phyloP scores from a whole-genome alignment of 1,140 invertebrate genomes.

The Ceratina calcarata region DNA sequence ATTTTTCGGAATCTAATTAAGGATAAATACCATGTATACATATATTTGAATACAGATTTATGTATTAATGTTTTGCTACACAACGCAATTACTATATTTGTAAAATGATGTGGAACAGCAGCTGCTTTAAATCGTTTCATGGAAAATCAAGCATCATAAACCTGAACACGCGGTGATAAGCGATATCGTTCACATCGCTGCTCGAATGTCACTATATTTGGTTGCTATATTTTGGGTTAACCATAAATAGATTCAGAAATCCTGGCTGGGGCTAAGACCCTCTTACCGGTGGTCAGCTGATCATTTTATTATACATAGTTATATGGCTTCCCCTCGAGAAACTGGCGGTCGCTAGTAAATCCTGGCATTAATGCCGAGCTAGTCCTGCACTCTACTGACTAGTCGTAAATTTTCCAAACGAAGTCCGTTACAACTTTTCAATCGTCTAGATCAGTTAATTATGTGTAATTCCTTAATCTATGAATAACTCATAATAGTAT shows the following conservation, averaged over 20 bases:
- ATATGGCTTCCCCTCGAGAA: constrained; percentile 35
- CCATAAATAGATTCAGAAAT: constrained; percentile 16
- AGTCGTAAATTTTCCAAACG: constrained; percentile 27
- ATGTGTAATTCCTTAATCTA: too few relatives aligned
- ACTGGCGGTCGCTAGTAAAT: constrained; percentile 36
- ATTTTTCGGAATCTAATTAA: background rate
- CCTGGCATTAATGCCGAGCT: constrained; percentile 70
- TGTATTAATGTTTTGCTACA: too few relatives aligned
- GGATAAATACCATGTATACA: constrained; percentile 26
- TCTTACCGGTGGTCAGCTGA: constrained; percentile 26
- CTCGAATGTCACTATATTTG: constrained; percentile 31
- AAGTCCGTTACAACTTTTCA: background rate
- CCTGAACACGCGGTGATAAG: too few relatives aligned
- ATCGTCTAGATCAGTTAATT: too few relatives aligned
- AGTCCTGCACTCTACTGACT: constrained; percentile 44
- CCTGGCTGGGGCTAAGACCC: constrained; percentile 10
- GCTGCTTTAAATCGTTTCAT: too few relatives aligned
- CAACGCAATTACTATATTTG: too few relatives aligned
- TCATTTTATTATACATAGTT: constrained; percentile 62
- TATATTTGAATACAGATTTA: too few relatives aligned
- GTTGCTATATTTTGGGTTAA: constrained; percentile 45
- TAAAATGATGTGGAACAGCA: too few relatives aligned
- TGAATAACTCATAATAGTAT: too few relatives aligned
- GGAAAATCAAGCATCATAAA: too few relatives aligned
- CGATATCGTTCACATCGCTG: constrained; percentile 18